phyloP scores from a whole-genome alignment of 2,888 invertebrate species.

The Ophion ventricosus region DNA sequence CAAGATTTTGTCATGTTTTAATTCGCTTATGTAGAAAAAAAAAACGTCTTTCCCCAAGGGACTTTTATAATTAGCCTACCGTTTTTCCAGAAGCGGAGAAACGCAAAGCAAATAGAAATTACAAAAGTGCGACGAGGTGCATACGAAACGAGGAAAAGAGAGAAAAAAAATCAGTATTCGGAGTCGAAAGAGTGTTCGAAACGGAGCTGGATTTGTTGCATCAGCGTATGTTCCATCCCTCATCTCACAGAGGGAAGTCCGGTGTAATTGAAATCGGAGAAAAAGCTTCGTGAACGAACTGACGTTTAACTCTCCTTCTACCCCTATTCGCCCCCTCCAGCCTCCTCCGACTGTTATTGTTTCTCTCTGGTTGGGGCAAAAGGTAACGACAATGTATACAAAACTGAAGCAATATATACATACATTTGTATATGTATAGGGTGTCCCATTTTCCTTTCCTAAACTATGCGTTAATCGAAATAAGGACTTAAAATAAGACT shows the following conservation, averaged over 20 bases:
- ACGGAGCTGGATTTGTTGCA: conserved; percentile 16
- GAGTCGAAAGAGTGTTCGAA: conserved; percentile 25
- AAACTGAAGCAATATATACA: conserved; percentile 11
- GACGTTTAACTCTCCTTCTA: conserved; percentile 67
- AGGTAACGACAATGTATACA: conserved; percentile 41
- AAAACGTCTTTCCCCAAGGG: conserved; percentile 3
- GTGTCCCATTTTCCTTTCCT: not conserved
- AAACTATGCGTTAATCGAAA: not conserved
- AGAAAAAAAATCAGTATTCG: conserved; percentile 1
- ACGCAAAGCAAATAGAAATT: conserved; percentile 20
- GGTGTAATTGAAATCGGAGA: conserved; percentile 77
- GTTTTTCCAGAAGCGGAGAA: not conserved
- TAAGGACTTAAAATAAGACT: not conserved
- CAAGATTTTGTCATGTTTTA: not conserved
- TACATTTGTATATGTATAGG: not conserved
- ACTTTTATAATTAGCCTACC: conserved; percentile 28
- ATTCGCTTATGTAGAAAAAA: not conserved
- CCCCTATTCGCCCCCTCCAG: conserved; percentile 5
- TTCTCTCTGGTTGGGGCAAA: conserved; percentile 43
- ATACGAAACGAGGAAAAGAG: conserved; percentile 8
- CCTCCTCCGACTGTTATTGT: conserved; percentile 42
- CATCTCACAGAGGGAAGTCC: conserved; percentile 28
- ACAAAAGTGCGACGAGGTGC: conserved; percentile 9
- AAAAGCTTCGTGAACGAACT: conserved; percentile 70
- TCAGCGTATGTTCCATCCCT: conserved; percentile 18